Evolutionary conservation across 2,888 invertebrate genomes (phyloP), one percentile per base, ranked within the genome.

Genomic region (Drosophila quinaria): DNA sequence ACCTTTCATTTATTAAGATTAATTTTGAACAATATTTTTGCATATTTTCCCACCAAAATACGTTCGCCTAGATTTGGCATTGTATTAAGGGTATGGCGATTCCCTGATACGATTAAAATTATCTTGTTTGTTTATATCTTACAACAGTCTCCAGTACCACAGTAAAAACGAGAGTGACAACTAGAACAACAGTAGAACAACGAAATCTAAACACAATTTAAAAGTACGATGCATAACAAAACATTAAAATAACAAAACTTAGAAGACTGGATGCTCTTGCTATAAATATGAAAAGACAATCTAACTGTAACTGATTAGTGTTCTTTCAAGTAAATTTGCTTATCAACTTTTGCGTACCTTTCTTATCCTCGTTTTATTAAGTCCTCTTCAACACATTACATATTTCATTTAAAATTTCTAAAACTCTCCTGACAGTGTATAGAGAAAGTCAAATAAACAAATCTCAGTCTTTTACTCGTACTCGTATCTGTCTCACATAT

Each of bases 121-220:
- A 63, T 63, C 55, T 55, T 25, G 47, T 55, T 55, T 35, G 25
- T 25, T 17, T 41, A 56, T 49, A 63, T 56, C 56, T 63, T 54
- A 33, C 22, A 15, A 37, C 35, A 19, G 42, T 44, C 51, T 50
- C 9, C 41, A 44, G 44, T 31, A 15, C 2, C 4, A 29, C 17
- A 42, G 25, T 5, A 25, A 25, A 25, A 5, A 6, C 5, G 5
- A 46, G 10, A 52, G 10, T 11, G 13, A 17, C 29, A 62, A 31
- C 19, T 41, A 39, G 9, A 22, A 35, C 13, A 42, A 25, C 31
- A 42, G 1, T 29, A 29, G 25, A 52, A 50, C 29, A 60, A 55
- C 39, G 56, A 42, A 56, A 41, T 56, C 56, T 13, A 42, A 56
- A 42, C 41, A 50, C 42, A 56, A 63, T 56, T 33, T 42, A 56